Conservation (phyloP, 2,888 invertebrate genomes). For the Lamellibrachia columna region DNA sequence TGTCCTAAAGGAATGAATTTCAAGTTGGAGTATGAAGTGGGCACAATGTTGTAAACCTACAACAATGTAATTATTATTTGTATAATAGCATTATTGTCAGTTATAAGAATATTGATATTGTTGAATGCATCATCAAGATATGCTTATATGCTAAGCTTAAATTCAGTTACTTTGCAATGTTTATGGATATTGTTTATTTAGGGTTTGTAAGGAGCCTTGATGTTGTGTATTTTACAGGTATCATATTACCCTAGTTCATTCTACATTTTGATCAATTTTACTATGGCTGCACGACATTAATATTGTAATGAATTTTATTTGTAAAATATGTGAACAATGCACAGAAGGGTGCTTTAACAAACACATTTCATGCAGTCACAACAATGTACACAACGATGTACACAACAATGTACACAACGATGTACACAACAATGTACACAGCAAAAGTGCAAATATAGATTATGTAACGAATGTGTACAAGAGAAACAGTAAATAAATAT, state of each 20-base stretch:
- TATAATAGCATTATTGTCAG: neutral
- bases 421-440: too few relatives aligned
- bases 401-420: too few relatives aligned
- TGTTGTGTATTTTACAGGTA: neutral
- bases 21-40: neutral
- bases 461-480: neutral
- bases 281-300: neutral
- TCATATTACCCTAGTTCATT: neutral
- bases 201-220: neutral
- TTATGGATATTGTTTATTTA: neutral
- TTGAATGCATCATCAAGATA: neutral
- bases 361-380: too few relatives aligned
- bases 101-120: neutral
- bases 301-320: neutral
- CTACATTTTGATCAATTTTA: neutral
- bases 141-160: neutral
- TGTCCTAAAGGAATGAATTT: neutral
- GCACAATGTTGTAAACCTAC: neutral
- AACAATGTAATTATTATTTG: slow-evolving; percentile 6
- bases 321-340: neutral
- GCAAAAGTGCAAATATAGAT: neutral
- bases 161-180: neutral
- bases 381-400: too few relatives aligned
- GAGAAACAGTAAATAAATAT: neutral
- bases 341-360: neutral